Evolutionary conservation across 1,140 invertebrate species (phyloP).

Genomic region (Nasonia giraulti): DNA sequence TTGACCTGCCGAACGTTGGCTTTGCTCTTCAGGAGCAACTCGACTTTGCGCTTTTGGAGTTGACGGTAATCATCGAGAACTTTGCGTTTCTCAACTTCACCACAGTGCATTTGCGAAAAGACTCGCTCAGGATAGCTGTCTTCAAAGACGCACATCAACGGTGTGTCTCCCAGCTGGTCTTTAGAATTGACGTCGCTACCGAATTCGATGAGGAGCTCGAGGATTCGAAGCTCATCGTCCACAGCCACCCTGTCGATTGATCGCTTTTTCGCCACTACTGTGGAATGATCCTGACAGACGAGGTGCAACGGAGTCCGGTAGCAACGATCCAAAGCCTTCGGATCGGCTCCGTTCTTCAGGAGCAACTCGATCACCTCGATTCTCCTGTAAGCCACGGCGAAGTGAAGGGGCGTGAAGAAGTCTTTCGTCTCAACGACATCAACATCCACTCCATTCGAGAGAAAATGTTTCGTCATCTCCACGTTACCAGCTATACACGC

Average conservation of each 20-base stretch:
- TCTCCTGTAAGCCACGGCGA: not conserved
- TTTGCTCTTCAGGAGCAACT: not conserved
- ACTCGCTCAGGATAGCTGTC: not conserved
- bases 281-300: not conserved
- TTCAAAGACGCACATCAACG: not conserved
- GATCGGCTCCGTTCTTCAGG: not conserved
- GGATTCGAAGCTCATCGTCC: not conserved
- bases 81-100: not conserved
- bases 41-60: not conserved
- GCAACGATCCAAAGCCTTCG: not conserved
- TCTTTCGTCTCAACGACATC: not conserved
- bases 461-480: not conserved
- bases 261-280: not conserved
- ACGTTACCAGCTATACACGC: not conserved
- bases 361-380: not conserved
- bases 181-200: not conserved
- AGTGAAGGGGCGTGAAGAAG: not conserved
- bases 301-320: not conserved
- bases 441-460: not conserved
- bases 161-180: not conserved
- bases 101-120: not conserved
- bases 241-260: no score
- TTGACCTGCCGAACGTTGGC: not conserved
- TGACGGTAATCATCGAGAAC: not conserved
- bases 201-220: not conserved